Evolutionary conservation across 2,797 vertebrate species (phyloP), one percentile per base, ranked within the genome.

Genomic region (Hypotaenidia philippensis): DNA sequence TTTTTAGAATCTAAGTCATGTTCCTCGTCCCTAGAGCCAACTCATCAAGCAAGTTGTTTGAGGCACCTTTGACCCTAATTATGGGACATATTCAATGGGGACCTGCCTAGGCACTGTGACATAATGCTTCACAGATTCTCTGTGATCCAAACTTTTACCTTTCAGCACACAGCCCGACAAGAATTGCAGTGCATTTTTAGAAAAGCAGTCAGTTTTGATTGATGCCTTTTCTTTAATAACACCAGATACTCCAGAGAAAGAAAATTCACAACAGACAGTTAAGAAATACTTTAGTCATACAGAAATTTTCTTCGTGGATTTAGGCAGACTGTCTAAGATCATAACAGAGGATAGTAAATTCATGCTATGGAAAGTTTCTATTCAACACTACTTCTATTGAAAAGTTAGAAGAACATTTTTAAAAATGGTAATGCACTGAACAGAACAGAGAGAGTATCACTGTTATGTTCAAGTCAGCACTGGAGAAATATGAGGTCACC

Each of bases 81-180:
- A 71, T 82, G 49, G 69, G 36, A 64, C 22, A 36, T 23, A 44
- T 23, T 94, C 78, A 56, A 4, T 22, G 15, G 13, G 49, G 19
- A 89, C 78, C 25, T 60, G 19, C 49, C 49, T 75, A 29, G 31
- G 17, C 21, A 57, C 31, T 26, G 56, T 55, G 50, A 83, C 38
- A 82, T 71, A 82, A 79, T 40, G 27, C 59, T 85, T 79, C 75
- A 76, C 34, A 93, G 70, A 72, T 76, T 69, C 34, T 49, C 52
- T 41, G 47, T 78, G 57, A 87, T 79, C 8, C 31, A 72, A 50
- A 60, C 16, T 64, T 66, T 49, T 52, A 75, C n/a, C 27, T 13
- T 71, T 64, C 45, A 44, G 49, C 45, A 61, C 45, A 55, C 26
- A 78, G 11, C 11, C 7, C 20, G 49, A 27, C n/a, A 65, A 49